Evolutionary conservation across 2,888 invertebrate genomes (phyloP), one percentile per base, ranked within the genome.

Genomic region (Hirudinaria manillensis): DNA sequence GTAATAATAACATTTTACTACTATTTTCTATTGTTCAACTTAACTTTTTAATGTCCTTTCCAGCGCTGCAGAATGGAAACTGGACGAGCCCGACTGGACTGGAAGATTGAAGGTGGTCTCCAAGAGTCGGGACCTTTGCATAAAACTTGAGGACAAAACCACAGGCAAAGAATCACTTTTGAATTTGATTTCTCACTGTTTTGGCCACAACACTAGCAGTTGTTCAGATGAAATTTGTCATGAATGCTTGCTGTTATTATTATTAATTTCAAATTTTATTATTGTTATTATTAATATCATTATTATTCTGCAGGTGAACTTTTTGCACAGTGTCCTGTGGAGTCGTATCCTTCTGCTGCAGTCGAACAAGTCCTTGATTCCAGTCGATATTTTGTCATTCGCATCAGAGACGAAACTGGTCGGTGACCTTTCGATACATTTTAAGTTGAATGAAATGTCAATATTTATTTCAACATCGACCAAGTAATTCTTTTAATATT

Each of bases 1-100:
- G n/a, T n/a, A n/a, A n/a, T n/a, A n/a, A n/a, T n/a, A n/a, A n/a
- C n/a, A n/a, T n/a, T n/a, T n/a, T n/a, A n/a, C n/a, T n/a, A n/a
- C n/a, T n/a, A n/a, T n/a, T n/a, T n/a, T n/a, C n/a, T n/a, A n/a
- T n/a, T n/a, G n/a, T n/a, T n/a, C n/a, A n/a, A n/a, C n/a, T n/a
- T n/a, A n/a, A n/a, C n/a, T n/a, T n/a, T n/a, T 45, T 45, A 10
- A 45, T n/a, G 10, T 56, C 29, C 32, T 55, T 27, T 10, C 3
- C 85, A 98, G 99, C 88, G 99, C 99, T 81, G 94, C 96, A 71
- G 99, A 99, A 86, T 99, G 99, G 99, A 97, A 94, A 87, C 88
- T 99, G 76, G 92, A 94, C 83, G 92, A 92, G 81, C 99, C 99
- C n/a, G 92, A 96, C 83, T 99, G 98, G 98, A 94, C 94, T 34